A percentile compares a stretch with the other conserved stretches of the same genome.
These are phyloP conservation scores for Nomada hirtipes DNA, from an alignment of 2,888 invertebrate genomes.

Conservation along the genomic window DNA sequence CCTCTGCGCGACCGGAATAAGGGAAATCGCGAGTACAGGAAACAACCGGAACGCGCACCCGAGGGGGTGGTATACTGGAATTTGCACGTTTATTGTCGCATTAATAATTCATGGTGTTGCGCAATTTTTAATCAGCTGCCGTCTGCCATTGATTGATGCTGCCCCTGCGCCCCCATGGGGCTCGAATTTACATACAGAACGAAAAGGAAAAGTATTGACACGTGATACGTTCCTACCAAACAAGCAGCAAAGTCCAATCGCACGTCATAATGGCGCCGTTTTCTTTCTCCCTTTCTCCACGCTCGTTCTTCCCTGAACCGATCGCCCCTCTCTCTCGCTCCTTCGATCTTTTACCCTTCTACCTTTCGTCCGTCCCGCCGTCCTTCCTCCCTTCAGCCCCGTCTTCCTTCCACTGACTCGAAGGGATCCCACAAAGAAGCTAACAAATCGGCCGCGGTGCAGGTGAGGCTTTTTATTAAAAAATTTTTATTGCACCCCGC, in stretches of 20 bases:
- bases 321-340: conserved; percentile 41
- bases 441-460: conserved; percentile 71
- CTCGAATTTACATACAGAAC: conserved; percentile 82
- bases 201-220: conserved; percentile 82
- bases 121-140: conserved; percentile 82
- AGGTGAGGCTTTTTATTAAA: conserved; percentile 75
- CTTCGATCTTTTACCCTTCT: not conserved
- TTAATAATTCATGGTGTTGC: conserved; percentile 82
- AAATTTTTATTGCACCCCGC: conserved; percentile 72
- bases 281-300: conserved; percentile 63
- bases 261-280: conserved; percentile 78
- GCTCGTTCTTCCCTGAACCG: conserved; percentile 22
- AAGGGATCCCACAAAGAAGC: conserved; percentile 69
- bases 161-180: conserved; percentile 80
- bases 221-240: conserved; percentile 72
- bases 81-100: conserved; percentile 82
- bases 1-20: too few species aligned
- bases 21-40: conserved; percentile 14
- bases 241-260: conserved; percentile 76
- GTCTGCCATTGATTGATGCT: conserved; percentile 82
- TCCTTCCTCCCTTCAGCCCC: conserved; percentile 32
- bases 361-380: conserved; percentile 10
- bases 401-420: conserved; percentile 36
- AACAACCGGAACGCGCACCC: conserved; percentile 22
- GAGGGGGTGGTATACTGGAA: conserved; percentile 73